These are phyloP conservation scores for Meda fulgida DNA, from an alignment of 2,797 vertebrate species.

Conservation along the genomic window DNA sequence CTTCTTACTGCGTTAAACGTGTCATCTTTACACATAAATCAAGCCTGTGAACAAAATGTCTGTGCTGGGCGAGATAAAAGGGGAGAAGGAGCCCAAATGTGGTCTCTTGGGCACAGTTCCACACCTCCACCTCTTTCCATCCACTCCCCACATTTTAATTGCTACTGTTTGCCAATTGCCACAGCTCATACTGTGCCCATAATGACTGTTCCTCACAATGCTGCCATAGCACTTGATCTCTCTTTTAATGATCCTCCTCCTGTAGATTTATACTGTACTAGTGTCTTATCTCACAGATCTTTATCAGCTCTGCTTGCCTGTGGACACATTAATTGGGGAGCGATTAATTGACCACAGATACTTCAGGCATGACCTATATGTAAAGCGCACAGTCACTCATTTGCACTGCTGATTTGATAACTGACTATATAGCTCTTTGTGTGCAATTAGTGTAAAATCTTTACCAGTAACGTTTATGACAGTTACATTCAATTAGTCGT, in stretches of 20 bases:
- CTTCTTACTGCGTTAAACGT: slow-evolving; percentile 20
- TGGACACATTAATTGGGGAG: slow-evolving; percentile 26
- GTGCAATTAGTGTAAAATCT: slow-evolving; percentile 36
- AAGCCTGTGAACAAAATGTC: slow-evolving; percentile 31
- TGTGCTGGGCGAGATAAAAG: slow-evolving; percentile 14
- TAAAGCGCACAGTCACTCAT: slow-evolving; percentile 33
- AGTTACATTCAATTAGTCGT: slow-evolving; percentile 2
- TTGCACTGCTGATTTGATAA: slow-evolving; percentile 20
- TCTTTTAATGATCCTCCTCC: slow-evolving; percentile 44
- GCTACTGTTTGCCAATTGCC: slow-evolving; percentile 26
- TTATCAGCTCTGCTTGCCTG: slow-evolving; percentile 24
- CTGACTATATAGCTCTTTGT: slow-evolving; percentile 9
- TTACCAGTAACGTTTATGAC: slow-evolving; percentile 2
- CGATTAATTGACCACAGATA: slow-evolving; percentile 48
- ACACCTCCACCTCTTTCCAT: slow-evolving; percentile 24
- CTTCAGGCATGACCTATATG: slow-evolving; percentile 32
- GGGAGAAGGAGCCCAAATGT: slow-evolving; percentile 3
- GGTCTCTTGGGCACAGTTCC: slow-evolving; percentile 27
- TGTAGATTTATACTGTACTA: slow-evolving; percentile 35
- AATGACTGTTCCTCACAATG: slow-evolving; percentile 57
- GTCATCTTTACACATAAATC: slow-evolving; percentile 47
- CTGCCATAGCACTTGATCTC: slow-evolving; percentile 38
- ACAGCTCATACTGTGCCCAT: slow-evolving; percentile 42
- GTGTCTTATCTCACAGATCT: slow-evolving; percentile 29
- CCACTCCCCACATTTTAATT: slow-evolving; percentile 44